Evolutionary conservation across 1,140 invertebrate genomes (phyloP).

Genomic region (Campoletis sonorensis): DNA sequence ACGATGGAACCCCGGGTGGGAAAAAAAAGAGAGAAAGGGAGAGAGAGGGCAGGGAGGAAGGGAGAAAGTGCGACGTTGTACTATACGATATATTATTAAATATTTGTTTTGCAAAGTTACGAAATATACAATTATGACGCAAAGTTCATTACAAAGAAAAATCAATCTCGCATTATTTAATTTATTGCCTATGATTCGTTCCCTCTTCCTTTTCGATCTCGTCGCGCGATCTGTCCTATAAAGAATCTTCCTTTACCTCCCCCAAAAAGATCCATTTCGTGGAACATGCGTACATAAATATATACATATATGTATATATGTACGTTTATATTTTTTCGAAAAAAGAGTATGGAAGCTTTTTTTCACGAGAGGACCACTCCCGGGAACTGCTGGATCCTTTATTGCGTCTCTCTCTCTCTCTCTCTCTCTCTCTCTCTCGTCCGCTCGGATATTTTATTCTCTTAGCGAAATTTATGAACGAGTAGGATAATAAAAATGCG

Average conservation of each 20-base stretch:
- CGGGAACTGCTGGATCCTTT: slow-evolving; percentile 56
- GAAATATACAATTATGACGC: slow-evolving; percentile 69
- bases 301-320: not conserved
- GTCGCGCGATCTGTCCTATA: slow-evolving; percentile 7
- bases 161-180: slow-evolving; percentile 5
- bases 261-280: slow-evolving; percentile 13
- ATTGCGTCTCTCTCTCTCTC: slow-evolving; percentile 40
- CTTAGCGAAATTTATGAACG: slow-evolving; percentile 72
- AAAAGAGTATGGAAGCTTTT: slow-evolving; percentile 31
- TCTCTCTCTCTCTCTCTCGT: slow-evolving; percentile 21
- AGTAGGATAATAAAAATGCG: slow-evolving; percentile 69
- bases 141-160: slow-evolving; percentile 51
- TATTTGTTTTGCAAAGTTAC: slow-evolving; percentile 68
- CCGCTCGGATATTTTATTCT: slow-evolving; percentile 66
- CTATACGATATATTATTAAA: slow-evolving; percentile 64
- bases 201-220: not conserved
- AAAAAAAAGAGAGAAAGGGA: no score
- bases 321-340: slow-evolving; percentile 31
- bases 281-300: not conserved
- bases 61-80: slow-evolving; percentile 57
- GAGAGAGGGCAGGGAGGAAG: not conserved
- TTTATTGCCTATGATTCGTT: not conserved
- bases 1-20: not conserved
- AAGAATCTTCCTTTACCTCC: not conserved
- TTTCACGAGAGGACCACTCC: slow-evolving; percentile 41